Evolutionary conservation across 2,113 vertebrate genomes (phyloP), one percentile per base, ranked within the genome.

Genomic region (Dipodomys merriami): DNA sequence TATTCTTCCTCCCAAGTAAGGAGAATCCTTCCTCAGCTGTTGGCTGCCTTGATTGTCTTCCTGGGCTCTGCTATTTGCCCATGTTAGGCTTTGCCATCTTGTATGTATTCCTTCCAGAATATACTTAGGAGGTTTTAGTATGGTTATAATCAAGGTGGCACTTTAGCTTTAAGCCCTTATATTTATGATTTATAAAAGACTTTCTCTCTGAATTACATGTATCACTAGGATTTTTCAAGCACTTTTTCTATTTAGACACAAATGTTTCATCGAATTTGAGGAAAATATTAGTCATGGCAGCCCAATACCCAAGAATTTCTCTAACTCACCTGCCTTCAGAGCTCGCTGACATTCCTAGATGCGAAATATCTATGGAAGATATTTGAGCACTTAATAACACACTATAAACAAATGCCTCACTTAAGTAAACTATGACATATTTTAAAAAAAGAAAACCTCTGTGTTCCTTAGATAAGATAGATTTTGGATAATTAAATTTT

Each of bases 171-270:
- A 96, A 97, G 57, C 69, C 71, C 91, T 97, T 95, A 76, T 97
- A 97, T 97, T 98, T 97, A 83, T 98, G 97, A 97, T 97, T 98
- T 97, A 96, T 98, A 97, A 96, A 39, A 39, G 39, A 39, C 39
- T 39, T 92, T 98, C 97, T 98, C 95, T 96, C 86, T 97, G 96
- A 97, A 98, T 98, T 97, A 95, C 94, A 88, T 96, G 96, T 97
- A 97, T 96, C 91, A 96, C 96, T 97, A 96, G 96, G 98, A 97
- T 98, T 97, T 97, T 95, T 96, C 94, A 94, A 96, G 94, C 92
- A 96, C 96, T 88, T 96, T 97, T 91, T 97, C 95, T 97, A 68
- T 97, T 97, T 97, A 96, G 96, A 97, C 93, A 97, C 97, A 97
- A 97, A 97, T 97, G 94, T 97, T 98, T 97, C 87, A 88, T 93